These are phyloP conservation scores for Vanessa tameamea DNA, from an alignment of 1,140 invertebrate genomes.

Conservation along the genomic window DNA sequence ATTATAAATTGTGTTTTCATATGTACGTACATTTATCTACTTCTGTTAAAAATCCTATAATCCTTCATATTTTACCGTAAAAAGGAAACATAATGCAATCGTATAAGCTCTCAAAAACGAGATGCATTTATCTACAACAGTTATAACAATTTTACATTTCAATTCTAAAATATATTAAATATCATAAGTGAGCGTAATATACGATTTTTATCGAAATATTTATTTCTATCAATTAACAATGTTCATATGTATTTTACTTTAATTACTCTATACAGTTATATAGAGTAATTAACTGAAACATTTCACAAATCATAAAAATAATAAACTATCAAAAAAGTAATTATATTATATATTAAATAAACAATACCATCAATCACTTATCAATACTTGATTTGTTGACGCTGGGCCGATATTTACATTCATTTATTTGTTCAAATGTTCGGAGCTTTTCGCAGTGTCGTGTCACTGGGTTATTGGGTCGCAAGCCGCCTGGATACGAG, in stretches of 20 bases:
- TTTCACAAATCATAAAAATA: not conserved
- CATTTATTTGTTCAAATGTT: conserved; percentile 59
- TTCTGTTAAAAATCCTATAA: not conserved
- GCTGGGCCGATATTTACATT: conserved; percentile 45
- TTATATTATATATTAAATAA: conserved; percentile 12
- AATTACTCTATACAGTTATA: too few species aligned
- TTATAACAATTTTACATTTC: too few species aligned
- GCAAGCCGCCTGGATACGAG: conserved; percentile 44
- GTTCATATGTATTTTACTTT: too few species aligned
- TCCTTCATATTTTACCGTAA: too few species aligned
- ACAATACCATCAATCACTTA: conserved; percentile 12
- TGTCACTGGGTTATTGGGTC: conserved; percentile 68
- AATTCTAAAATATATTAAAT: too few species aligned
- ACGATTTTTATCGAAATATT: too few species aligned
- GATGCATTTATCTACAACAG: too few species aligned
- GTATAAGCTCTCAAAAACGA: too few species aligned
- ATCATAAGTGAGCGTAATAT: too few species aligned
- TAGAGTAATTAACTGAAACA: too few species aligned
- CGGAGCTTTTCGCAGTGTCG: conserved; percentile 53
- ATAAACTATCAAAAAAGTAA: not conserved
- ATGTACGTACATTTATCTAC: conserved; percentile 25
- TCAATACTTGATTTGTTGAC: conserved; percentile 13
- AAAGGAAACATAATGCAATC: too few species aligned
- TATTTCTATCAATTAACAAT: too few species aligned
- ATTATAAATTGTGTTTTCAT: conserved; percentile 29